Evolutionary conservation across 2,113 vertebrate genomes (phyloP).

Genomic region (Macrotis lagotis): DNA sequence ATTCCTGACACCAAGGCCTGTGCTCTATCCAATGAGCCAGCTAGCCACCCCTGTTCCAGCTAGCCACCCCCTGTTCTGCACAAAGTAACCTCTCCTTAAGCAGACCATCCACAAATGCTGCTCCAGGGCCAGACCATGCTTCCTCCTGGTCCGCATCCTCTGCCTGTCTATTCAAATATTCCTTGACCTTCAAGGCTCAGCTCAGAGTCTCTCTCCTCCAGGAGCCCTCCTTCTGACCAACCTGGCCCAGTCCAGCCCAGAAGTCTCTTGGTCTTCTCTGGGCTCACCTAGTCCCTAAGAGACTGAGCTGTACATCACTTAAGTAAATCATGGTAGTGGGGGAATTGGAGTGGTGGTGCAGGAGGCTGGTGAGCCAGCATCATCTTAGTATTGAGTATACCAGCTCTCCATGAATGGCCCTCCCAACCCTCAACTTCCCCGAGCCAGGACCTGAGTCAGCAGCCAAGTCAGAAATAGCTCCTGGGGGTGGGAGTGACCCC

Average conservation of each 20-base stretch:
- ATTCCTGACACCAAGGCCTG: too few species aligned
- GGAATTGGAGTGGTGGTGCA: too few species aligned
- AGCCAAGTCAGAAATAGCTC: not conserved
- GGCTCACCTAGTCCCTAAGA: not conserved
- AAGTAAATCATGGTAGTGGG: not conserved
- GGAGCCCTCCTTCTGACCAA: not conserved
- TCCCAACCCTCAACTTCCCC: fast-evolving
- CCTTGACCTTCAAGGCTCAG: not conserved
- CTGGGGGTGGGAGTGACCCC: not conserved
- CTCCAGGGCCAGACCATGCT: not conserved
- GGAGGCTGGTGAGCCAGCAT: not conserved
- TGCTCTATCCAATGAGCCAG: too few species aligned
- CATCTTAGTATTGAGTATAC: not conserved
- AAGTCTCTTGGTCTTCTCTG: not conserved
- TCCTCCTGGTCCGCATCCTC: too few species aligned
- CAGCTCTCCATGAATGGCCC: not conserved
- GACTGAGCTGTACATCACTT: not conserved
- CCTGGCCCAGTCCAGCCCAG: too few species aligned
- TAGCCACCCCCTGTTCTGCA: not conserved
- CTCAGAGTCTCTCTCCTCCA: too few species aligned
- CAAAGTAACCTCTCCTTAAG: not conserved
- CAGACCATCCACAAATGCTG: not conserved
- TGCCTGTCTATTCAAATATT: too few species aligned
- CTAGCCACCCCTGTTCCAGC: too few species aligned
- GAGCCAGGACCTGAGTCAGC: not conserved